These are phyloP conservation scores for Scelioninae gen. 2 DNA, from an alignment of 2,888 invertebrate species.

Conservation along the genomic window DNA sequence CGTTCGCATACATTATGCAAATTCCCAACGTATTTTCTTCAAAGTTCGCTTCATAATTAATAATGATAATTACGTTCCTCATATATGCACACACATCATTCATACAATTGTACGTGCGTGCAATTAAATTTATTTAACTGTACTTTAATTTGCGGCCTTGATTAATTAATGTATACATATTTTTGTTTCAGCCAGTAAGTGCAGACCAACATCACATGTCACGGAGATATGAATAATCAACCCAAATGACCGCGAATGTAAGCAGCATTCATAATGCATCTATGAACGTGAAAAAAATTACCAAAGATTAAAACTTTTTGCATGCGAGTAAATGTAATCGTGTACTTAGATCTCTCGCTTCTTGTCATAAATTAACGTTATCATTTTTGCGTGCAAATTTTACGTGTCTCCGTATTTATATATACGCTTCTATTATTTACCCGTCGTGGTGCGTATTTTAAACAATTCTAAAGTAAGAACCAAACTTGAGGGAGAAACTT, in stretches of 20 bases:
- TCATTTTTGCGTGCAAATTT: slow-evolving; percentile 4
- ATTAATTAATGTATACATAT: slow-evolving; percentile 24
- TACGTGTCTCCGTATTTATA: slow-evolving; percentile 6
- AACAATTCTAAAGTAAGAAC: no score
- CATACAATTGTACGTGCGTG: no score
- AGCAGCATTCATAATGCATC: slow-evolving; percentile 22
- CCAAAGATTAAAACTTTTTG: slow-evolving; percentile 15
- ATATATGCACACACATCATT: no score
- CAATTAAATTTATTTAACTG: no score
- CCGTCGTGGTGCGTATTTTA: no score
- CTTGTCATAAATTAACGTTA: slow-evolving; percentile 16
- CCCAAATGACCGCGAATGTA: slow-evolving; percentile 9
- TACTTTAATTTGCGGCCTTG: no score
- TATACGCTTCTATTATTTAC: no score
- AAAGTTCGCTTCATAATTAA: no score
- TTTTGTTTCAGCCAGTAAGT: slow-evolving; percentile 73
- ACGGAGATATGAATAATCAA: slow-evolving; percentile 19
- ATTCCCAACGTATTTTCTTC: no score
- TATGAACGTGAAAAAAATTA: slow-evolving; percentile 9
- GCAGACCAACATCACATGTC: slow-evolving; percentile 8
- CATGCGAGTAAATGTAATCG: slow-evolving; percentile 15
- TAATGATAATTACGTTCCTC: no score
- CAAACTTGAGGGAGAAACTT: no score
- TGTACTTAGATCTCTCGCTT: slow-evolving; percentile 11
- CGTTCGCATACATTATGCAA: no score